Percentiles rank a stretch among this genome's conserved stretches.
Conservation (phyloP, 2,888 invertebrate species). For the Mythimna lalbum region DNA sequence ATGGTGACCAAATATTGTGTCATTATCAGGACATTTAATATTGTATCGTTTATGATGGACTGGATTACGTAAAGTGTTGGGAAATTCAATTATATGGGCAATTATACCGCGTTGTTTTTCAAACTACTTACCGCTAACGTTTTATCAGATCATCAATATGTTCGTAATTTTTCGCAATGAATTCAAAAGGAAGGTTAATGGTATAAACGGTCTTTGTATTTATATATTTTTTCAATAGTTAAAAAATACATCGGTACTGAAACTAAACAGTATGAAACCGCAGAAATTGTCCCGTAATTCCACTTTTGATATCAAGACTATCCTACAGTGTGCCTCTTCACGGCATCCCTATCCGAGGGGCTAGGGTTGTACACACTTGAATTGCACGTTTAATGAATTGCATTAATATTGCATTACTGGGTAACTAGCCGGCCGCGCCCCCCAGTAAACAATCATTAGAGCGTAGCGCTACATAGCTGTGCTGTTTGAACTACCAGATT, state of each 20-base stretch:
- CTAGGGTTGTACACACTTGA: constrained; percentile 78
- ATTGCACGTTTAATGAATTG: constrained; percentile 90
- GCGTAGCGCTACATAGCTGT: constrained; percentile 76
- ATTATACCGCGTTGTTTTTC: background rate
- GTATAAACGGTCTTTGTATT: background rate
- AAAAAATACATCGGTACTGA: background rate
- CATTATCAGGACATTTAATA: constrained; percentile 9
- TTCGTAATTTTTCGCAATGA: too few relatives aligned
- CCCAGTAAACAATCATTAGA: constrained; percentile 89
- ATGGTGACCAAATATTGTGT: constrained; percentile 47
- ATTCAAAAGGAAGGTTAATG: too few relatives aligned
- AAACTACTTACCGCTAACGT: background rate
- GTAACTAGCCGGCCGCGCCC: constrained; percentile 82
- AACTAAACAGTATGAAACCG: background rate
- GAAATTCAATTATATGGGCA: background rate
- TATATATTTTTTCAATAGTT: background rate
- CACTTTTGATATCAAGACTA: constrained; percentile 26
- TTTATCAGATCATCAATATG: background rate
- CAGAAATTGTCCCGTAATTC: constrained; percentile 7
- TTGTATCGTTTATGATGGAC: background rate
- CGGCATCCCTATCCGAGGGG: constrained; percentile 54
- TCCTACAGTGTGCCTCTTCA: constrained; percentile 33
- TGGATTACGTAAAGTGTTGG: background rate
- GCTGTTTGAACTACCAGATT: constrained; percentile 83
- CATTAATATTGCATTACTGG: constrained; percentile 91